These are phyloP conservation scores for Oceanodroma leucorhoa DNA, from an alignment of 2,797 vertebrate species.

Conservation along the genomic window DNA sequence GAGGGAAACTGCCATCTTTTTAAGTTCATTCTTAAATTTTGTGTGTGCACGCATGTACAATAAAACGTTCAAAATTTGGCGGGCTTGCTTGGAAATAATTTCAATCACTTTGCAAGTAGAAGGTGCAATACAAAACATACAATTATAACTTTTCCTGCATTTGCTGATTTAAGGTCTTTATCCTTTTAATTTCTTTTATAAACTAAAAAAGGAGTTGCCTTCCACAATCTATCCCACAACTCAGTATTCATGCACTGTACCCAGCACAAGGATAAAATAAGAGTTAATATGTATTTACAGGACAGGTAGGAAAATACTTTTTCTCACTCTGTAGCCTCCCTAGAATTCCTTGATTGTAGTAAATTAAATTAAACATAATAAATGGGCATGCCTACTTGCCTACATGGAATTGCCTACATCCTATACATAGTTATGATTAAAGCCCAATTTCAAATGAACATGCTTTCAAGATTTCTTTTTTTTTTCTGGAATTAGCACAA, in stretches of 20 bases:
- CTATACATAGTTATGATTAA: background rate
- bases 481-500: background rate
- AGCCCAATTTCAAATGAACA: background rate
- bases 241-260: background rate
- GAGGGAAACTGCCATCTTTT: background rate
- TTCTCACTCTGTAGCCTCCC: background rate
- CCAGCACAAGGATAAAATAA: background rate
- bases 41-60: fast-evolving
- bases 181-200: background rate
- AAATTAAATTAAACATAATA: background rate
- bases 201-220: background rate
- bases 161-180: background rate
- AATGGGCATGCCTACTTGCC: background rate
- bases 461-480: background rate
- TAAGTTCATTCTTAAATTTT: background rate
- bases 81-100: background rate
- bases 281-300: background rate
- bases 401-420: background rate
- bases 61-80: background rate
- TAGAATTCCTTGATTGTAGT: background rate
- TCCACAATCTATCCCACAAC: background rate
- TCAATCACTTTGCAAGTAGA: background rate
- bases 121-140: background rate
- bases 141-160: background rate
- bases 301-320: background rate